These are phyloP conservation scores for Cheumatopsyche charites DNA, from an alignment of 1,140 invertebrate genomes.

Conservation along the genomic window DNA sequence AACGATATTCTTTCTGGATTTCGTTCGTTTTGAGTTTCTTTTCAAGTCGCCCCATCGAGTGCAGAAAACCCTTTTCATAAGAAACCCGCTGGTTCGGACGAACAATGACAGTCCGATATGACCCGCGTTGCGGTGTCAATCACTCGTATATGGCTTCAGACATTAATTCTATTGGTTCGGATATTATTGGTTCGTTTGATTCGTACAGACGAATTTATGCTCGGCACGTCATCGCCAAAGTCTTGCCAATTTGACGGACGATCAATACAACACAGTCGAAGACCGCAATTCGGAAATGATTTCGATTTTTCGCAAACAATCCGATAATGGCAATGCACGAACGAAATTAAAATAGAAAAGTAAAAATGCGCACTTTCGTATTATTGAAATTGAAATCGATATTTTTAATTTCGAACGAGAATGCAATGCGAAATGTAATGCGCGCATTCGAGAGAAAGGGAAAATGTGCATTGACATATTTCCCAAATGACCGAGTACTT, in stretches of 20 bases:
- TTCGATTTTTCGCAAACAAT: neutral
- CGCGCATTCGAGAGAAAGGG: slow-evolving; percentile 22
- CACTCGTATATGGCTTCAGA: slow-evolving; percentile 13
- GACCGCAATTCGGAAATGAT: too few relatives aligned
- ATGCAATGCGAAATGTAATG: slow-evolving; percentile 1
- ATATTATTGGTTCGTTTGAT: slow-evolving; percentile 11
- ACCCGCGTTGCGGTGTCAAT: slow-evolving; percentile 21
- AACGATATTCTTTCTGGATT: neutral
- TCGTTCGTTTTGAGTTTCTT: slow-evolving; percentile 13
- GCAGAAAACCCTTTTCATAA: slow-evolving; percentile 26
- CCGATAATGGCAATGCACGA: neutral
- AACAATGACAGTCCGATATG: slow-evolving; percentile 18
- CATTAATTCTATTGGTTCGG: slow-evolving; percentile 15
- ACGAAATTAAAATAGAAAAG: neutral
- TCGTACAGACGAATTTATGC: neutral
- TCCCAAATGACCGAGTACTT: slow-evolving; percentile 36
- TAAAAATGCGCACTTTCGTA: too few relatives aligned
- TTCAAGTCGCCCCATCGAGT: slow-evolving; percentile 15
- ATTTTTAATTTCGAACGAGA: slow-evolving; percentile 22
- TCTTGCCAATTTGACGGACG: neutral
- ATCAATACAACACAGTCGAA: neutral
- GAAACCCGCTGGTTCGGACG: neutral
- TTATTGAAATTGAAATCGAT: slow-evolving; percentile 13
- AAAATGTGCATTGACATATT: slow-evolving; percentile 38
- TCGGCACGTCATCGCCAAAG: slow-evolving; percentile 7